These are phyloP conservation scores for Brienomyrus brachyistius DNA, from an alignment of 2,113 vertebrate species.

Conservation along the genomic window DNA sequence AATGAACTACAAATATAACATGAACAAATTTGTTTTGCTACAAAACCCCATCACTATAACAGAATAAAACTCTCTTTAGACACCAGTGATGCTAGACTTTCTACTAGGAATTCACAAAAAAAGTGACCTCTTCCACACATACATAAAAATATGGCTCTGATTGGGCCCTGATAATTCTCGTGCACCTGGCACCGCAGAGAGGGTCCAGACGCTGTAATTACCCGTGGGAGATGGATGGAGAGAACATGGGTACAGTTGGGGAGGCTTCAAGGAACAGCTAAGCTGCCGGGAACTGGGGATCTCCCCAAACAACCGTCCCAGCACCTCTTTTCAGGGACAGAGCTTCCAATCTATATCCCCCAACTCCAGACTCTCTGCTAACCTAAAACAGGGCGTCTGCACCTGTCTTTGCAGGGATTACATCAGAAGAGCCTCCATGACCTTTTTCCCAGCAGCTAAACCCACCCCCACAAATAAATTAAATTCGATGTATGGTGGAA, in stretches of 20 bases:
- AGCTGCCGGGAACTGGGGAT: neutral
- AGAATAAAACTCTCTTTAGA: neutral
- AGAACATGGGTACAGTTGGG: neutral
- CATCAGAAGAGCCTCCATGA: neutral
- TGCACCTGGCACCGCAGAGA: neutral
- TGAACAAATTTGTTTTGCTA: neutral
- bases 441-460: neutral
- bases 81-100: neutral
- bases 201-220: neutral
- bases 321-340: neutral
- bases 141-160: neutral
- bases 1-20: neutral
- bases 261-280: conserved; percentile 18
- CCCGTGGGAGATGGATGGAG: neutral
- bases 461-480: neutral
- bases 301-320: neutral
- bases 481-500: neutral
- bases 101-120: neutral
- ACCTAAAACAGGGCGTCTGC: neutral
- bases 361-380: neutral
- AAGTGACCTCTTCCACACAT: neutral
- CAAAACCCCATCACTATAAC: neutral
- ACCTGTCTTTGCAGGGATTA: neutral
- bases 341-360: neutral
- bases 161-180: neutral